Evolutionary conservation across 1,140 invertebrate species (phyloP).

Genomic region (Apis cerana): DNA sequence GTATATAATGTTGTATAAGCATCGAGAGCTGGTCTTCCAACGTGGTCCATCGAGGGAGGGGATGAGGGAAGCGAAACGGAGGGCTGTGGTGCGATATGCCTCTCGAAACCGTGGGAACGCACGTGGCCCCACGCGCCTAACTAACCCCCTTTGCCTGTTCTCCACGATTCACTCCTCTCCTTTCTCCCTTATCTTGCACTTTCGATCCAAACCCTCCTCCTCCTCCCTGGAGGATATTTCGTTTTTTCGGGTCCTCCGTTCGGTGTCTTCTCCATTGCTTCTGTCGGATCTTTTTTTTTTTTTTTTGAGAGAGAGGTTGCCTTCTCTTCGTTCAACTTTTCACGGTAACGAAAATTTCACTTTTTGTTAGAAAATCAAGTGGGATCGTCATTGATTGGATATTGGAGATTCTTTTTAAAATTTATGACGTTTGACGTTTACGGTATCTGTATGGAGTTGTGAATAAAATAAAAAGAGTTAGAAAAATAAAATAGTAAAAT

Average conservation of each 20-base stretch:
- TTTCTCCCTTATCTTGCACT: constrained; percentile 60
- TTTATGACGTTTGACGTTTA: too few relatives aligned
- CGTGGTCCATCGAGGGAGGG: constrained; percentile 11
- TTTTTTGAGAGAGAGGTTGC: too few relatives aligned
- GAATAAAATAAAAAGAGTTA: too few relatives aligned
- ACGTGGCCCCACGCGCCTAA: constrained; percentile 80
- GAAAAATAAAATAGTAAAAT: too few relatives aligned
- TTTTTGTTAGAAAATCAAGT: too few relatives aligned
- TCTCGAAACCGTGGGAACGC: constrained; percentile 80
- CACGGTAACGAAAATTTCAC: too few relatives aligned
- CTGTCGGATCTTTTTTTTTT: neutral
- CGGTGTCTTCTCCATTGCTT: neutral
- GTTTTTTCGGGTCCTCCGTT: neutral
- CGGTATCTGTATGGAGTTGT: too few relatives aligned
- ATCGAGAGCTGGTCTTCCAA: constrained; percentile 48
- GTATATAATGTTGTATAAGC: constrained; percentile 56
- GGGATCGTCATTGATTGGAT: too few relatives aligned
- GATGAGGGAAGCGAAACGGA: constrained; percentile 67
- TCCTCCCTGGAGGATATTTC: neutral
- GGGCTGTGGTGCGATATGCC: constrained; percentile 76
- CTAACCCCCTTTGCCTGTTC: constrained; percentile 73
- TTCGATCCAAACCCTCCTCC: neutral
- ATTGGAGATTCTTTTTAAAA: too few relatives aligned
- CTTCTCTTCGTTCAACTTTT: too few relatives aligned
- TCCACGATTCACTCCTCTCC: constrained; percentile 41